These are phyloP conservation scores for Eublepharis macularius DNA, from an alignment of 2,113 vertebrate species.

Conservation along the genomic window DNA sequence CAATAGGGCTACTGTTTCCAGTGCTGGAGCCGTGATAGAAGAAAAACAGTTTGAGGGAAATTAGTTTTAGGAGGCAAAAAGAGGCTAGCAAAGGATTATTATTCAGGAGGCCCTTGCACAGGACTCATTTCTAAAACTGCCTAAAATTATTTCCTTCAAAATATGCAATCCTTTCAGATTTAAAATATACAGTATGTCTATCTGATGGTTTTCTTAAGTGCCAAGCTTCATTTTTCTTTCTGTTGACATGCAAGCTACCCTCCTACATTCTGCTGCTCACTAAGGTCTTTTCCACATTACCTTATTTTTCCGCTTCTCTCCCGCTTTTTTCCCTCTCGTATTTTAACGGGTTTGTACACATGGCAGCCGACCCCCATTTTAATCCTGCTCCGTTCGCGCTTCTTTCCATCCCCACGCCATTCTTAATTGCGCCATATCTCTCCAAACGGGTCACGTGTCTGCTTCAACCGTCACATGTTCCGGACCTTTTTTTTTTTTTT, in stretches of 20 bases:
- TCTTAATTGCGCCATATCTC: no score
- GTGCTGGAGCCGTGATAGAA: neutral
- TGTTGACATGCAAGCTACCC: neutral
- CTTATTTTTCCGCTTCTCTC: no score
- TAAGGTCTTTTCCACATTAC: no score
- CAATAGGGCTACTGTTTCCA: neutral
- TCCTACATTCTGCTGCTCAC: neutral
- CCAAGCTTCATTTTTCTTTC: neutral
- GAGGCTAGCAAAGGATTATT: neutral
- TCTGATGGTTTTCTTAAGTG: neutral
- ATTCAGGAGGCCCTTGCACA: neutral
- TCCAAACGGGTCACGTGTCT: no score
- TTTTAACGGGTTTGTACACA: no score
- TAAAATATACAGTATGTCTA: neutral
- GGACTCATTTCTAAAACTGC: neutral
- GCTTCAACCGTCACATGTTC: no score
- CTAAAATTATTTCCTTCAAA: neutral
- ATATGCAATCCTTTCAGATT: neutral
- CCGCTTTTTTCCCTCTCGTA: no score
- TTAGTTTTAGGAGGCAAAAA: neutral
- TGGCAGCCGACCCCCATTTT: no score
- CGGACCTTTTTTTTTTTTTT: no score
- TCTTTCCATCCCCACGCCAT: no score
- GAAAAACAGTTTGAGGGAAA: neutral
- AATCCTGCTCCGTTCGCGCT: no score